Evolutionary conservation across 2,888 invertebrate species (phyloP).

Genomic region (Brenthis hecate): DNA sequence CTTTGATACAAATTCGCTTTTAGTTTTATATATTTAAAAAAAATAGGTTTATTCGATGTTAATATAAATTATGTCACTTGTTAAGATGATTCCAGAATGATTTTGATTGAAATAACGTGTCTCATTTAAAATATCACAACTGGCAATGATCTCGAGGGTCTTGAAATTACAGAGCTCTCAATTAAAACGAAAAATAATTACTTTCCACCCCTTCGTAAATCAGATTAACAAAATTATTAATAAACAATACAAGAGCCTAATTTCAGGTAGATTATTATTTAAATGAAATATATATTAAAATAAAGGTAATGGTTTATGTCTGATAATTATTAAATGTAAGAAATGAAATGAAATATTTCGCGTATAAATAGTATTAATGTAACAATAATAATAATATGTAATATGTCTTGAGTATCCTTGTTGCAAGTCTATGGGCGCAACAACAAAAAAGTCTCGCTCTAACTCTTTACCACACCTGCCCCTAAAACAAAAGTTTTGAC

Average conservation of each 20-base stretch:
- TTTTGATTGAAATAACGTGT: slow-evolving; percentile 34
- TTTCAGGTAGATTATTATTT: slow-evolving; percentile 15
- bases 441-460: slow-evolving; percentile 38
- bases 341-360: no score
- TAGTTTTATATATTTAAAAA: background rate
- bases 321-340: background rate
- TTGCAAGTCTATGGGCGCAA: background rate
- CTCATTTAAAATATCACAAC: slow-evolving; percentile 44
- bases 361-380: no score
- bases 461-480: slow-evolving; percentile 53
- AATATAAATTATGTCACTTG: background rate
- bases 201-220: slow-evolving; percentile 76
- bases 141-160: slow-evolving; percentile 66
- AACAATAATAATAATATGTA: no score
- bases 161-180: slow-evolving; percentile 76
- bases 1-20: no score
- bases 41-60: background rate
- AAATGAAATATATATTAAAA: background rate
- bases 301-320: slow-evolving; percentile 1
- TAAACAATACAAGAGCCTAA: slow-evolving; percentile 31
- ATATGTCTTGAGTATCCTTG: background rate
- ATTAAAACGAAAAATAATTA: slow-evolving; percentile 79
- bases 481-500: slow-evolving; percentile 37
- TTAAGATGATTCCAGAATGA: background rate
- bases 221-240: slow-evolving; percentile 67